A percentile compares a stretch with the other conserved stretches of the same genome.
These are phyloP conservation scores for Chymomyza fuscimana DNA, from an alignment of 2,888 invertebrate genomes.

Conservation along the genomic window DNA sequence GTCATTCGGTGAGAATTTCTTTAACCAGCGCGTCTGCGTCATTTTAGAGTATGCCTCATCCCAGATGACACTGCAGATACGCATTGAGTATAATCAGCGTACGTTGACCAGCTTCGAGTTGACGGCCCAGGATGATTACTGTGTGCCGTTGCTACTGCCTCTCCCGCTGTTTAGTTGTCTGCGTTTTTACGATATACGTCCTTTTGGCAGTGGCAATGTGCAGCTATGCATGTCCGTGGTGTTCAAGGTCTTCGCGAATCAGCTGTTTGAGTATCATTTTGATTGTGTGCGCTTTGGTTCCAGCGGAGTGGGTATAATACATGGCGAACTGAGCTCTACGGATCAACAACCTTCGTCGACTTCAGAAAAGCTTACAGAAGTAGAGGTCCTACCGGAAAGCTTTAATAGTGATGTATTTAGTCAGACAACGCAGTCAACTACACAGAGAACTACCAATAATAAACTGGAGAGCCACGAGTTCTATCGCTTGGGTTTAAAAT, in stretches of 20 bases:
- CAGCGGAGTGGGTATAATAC: slow-evolving; percentile 37
- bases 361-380: background rate
- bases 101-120: slow-evolving; percentile 42
- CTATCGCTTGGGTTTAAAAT: background rate
- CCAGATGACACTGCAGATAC: slow-evolving; percentile 37
- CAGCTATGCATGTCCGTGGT: slow-evolving; percentile 54
- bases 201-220: slow-evolving; percentile 39
- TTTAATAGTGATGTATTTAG: background rate
- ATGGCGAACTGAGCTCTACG: background rate
- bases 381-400: background rate
- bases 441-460: slow-evolving; percentile 11
- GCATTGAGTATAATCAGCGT: slow-evolving; percentile 44
- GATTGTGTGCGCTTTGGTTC: slow-evolving; percentile 53
- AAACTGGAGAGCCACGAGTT: slow-evolving; percentile 20
- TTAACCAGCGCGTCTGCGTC: slow-evolving; percentile 46
- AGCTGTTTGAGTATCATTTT: slow-evolving; percentile 56
- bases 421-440: background rate
- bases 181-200: slow-evolving; percentile 52
- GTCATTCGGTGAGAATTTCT: slow-evolving; percentile 31
- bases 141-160: slow-evolving; percentile 55
- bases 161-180: slow-evolving; percentile 58
- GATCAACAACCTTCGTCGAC: background rate
- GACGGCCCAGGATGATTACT: slow-evolving; percentile 50
- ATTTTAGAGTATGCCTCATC: slow-evolving; percentile 33
- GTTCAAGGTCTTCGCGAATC: slow-evolving; percentile 45